phyloP scores from a whole-genome alignment of 2,113 vertebrate genomes.

The Barbus barbus region DNA sequence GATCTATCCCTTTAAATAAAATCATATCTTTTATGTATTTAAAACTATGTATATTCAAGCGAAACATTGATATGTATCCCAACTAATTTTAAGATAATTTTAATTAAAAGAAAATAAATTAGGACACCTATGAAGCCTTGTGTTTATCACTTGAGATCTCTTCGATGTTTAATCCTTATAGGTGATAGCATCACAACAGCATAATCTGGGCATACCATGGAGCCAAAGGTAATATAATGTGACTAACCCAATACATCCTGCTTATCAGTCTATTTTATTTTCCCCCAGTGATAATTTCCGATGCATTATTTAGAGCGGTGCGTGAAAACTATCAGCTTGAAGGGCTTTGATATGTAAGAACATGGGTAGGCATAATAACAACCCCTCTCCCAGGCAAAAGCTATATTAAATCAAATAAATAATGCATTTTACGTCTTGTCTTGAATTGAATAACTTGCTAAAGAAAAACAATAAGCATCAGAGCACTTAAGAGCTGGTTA shows the following conservation, averaged over 20 bases:
- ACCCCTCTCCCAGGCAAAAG: slow-evolving; percentile 46
- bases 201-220: neutral
- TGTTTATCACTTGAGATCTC: slow-evolving; percentile 4
- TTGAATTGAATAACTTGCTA: slow-evolving; percentile 5
- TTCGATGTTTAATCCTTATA: slow-evolving; percentile 1
- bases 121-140: neutral
- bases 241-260: neutral
- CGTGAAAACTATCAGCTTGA: neutral
- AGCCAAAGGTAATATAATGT: slow-evolving; percentile 5
- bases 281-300: neutral
- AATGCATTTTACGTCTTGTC: slow-evolving; percentile 53
- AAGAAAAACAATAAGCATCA: slow-evolving; percentile 16
- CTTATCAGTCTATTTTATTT: slow-evolving; percentile 20
- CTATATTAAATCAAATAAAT: slow-evolving; percentile 57
- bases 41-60: neutral
- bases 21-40: neutral
- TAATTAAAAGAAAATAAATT: neutral
- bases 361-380: slow-evolving; percentile 54
- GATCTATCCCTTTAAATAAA: too few species aligned
- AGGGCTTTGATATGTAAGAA: slow-evolving; percentile 25
- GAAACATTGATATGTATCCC: neutral
- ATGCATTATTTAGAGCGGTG: neutral
- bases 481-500: neutral
- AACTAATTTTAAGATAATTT: neutral
- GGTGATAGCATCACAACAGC: slow-evolving; percentile 1